These are phyloP conservation scores for Melanaphis sacchari DNA, from an alignment of 1,140 invertebrate species.

Conservation along the genomic window DNA sequence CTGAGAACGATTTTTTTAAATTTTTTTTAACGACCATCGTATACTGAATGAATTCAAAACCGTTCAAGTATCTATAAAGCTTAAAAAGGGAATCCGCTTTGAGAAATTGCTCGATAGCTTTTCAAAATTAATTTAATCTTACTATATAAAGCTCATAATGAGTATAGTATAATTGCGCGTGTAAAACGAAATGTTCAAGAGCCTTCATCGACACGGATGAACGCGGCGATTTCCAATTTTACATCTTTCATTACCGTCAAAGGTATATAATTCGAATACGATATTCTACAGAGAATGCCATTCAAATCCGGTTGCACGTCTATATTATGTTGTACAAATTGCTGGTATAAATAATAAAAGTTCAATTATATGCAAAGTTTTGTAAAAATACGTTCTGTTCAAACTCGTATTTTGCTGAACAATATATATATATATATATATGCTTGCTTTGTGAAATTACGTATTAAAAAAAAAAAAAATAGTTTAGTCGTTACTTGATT, in stretches of 20 bases:
- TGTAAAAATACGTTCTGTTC: background rate
- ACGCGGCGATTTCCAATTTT: slow-evolving; percentile 7
- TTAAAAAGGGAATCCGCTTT: background rate
- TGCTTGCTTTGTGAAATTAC: too few species aligned
- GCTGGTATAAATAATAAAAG: background rate
- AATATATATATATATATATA: too few species aligned
- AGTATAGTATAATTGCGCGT: background rate
- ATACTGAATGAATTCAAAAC: background rate
- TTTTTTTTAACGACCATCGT: background rate
- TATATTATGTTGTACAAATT: background rate
- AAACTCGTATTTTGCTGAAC: background rate
- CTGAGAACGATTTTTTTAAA: background rate
- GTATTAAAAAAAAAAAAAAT: too few species aligned
- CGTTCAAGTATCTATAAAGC: background rate
- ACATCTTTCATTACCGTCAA: background rate
- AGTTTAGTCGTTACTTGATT: too few species aligned
- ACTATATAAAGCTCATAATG: background rate
- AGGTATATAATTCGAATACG: background rate
- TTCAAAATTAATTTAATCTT: background rate
- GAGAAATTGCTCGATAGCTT: background rate
- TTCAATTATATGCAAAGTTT: background rate
- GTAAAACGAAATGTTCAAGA: slow-evolving; percentile 4
- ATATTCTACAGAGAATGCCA: background rate
- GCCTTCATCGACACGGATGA: background rate
- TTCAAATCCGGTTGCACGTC: background rate